Evolutionary conservation across 2,888 invertebrate species (phyloP), one percentile per base, ranked within the genome.

Genomic region (Lithophane semibrunnea): DNA sequence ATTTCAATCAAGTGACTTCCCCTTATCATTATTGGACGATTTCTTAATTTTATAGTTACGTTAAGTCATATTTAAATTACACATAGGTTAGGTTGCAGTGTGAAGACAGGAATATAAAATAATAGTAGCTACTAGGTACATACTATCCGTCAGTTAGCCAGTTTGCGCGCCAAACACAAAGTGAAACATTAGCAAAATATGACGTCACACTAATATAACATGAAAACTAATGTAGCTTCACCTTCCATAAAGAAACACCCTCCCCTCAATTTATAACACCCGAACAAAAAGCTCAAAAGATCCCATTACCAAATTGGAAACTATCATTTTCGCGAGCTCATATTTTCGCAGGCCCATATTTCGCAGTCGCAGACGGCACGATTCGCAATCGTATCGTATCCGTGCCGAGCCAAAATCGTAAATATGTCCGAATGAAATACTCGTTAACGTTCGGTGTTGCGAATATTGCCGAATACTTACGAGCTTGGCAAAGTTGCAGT

Each of bases 321-420:
- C 87, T 87, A 88, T 83, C 78, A 86, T 87, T 87, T 78, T 81
- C 61, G 63, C 73, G 44, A 42, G 82, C 83, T 79, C 82, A 89
- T 89, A 91, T 86, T 88, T 91, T 79, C 61, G 69, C 77, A 64
- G 18, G 79, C 78, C 75, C 82, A 89, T 89, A 91, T 86, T 88
- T 91, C 82, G 67, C 70, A 79, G 60, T 85, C 65, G 80, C 83
- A 88, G 87, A 86, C 88, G 79, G 79, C 83, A 86, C 86, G 87
- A 85, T 85, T 90, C 85, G 84, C 79, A 67, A 77, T 83, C 86
- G 84, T 69, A 88, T 86, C 88, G 87, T 85, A 86, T 87, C 86
- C 77, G 79, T 80, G 79, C 84, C 88, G 90, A 92, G 92, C 93
- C 92, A 92, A 91, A 88, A 83, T 87, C 91, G 88, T 93, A 93